A percentile compares a stretch with the other conserved stretches of the same genome.
phyloP scores from a whole-genome alignment of 2,113 vertebrate genomes.

The Dromiciops gliroides region DNA sequence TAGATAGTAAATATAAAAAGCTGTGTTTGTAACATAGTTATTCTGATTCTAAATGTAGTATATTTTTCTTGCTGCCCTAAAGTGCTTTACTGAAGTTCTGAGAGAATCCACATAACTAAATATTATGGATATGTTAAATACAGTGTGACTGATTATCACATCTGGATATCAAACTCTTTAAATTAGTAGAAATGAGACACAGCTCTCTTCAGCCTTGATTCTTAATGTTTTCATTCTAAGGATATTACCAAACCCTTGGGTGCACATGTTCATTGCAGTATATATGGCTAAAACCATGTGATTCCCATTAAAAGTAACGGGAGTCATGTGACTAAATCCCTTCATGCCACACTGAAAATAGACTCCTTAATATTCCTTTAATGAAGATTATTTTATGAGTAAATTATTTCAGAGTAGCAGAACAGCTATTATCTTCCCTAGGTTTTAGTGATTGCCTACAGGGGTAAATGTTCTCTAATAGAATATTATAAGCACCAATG shows the following conservation, averaged over 20 bases:
- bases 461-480: constrained; percentile 73
- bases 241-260: constrained; percentile 58
- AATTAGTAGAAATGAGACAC: constrained; percentile 60
- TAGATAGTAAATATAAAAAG: background rate
- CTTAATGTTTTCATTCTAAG: constrained; percentile 64
- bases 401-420: constrained; percentile 77
- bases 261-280: constrained; percentile 55
- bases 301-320: constrained; percentile 75
- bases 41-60: background rate
- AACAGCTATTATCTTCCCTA: constrained; percentile 78
- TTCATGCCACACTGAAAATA: constrained; percentile 71
- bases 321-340: constrained; percentile 67
- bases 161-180: background rate
- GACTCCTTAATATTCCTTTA: constrained; percentile 79
- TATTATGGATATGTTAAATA: background rate
- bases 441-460: constrained; percentile 70
- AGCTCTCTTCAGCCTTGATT: constrained; percentile 55
- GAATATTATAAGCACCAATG: constrained; percentile 57
- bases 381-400: constrained; percentile 80
- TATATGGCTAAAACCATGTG: constrained; percentile 39
- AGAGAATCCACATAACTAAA: constrained; percentile 24
- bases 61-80: background rate
- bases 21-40: background rate
- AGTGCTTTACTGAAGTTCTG: background rate
- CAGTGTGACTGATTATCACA: constrained; percentile 41